Evolutionary conservation across 2,113 vertebrate genomes (phyloP), one percentile per base, ranked within the genome.

Genomic region (Xenopus laevis): DNA sequence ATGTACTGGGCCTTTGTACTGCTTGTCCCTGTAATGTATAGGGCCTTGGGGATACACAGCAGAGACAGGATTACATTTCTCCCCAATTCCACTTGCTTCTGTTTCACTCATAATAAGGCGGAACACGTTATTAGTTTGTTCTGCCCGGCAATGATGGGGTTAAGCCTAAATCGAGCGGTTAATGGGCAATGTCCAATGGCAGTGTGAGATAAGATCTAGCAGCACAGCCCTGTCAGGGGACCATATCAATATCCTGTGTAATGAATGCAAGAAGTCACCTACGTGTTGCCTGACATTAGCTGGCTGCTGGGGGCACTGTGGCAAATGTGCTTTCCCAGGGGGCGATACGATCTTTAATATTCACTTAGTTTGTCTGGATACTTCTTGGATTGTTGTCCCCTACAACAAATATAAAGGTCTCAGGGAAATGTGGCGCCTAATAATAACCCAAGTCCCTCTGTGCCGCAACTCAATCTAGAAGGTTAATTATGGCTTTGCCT

Each of bases 121-220:
- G 33, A 40, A 5, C 2, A 40, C 33, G 33, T 40, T 40, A 40
- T 40, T 40, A 5, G 33, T 40, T 40, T 40, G 33, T 3, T 40
- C 33, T 27, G 20, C 16, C 45, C 18, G 8, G 72, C 20, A 27
- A 33, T 18, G 72, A 47, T 50, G 59, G 17, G 21, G 72, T 74
- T 74, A 74, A 74, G 45, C 2, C 10, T 4, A 45, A 62, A 21
- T 11, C 57, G 52, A 23, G 44, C 16, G 62, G 4, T 57, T 75
- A 68, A 75, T 68, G 66, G 65, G 57, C 33, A 68, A 68, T 30
- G 72, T 68, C 18, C 65, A 68, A 60, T 68, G 55, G 67, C 61
- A 57, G 40, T 68, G 65, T 68, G 57, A 75, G 73, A 75, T 75
- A 68, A 62, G 57, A 75, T 74, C 72, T 60, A 47, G 45, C 60